Evolutionary conservation across 1,140 invertebrate species (phyloP).

Genomic region (Rhynchophorus ferrugineus): DNA sequence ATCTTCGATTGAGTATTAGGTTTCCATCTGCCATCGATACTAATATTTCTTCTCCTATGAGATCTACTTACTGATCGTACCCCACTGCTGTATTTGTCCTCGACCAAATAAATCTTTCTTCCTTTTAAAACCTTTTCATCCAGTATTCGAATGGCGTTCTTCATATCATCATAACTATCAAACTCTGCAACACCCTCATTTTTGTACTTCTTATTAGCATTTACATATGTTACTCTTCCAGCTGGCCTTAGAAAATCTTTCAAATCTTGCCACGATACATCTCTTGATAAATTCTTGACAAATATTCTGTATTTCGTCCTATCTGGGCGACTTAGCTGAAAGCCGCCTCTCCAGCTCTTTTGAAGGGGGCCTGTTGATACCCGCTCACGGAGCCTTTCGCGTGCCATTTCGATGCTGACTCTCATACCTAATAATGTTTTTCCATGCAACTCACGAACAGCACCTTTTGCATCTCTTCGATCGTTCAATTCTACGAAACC

Average conservation of each 20-base stretch:
- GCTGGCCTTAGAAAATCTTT: slow-evolving; percentile 98
- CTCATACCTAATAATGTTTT: slow-evolving; percentile 90
- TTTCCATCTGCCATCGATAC: slow-evolving; percentile 14
- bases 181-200: slow-evolving; percentile 93
- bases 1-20: slow-evolving; percentile 13
- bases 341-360: slow-evolving; percentile 27
- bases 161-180: slow-evolving; percentile 82
- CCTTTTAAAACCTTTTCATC: slow-evolving; percentile 51
- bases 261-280: slow-evolving; percentile 88
- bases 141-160: slow-evolving; percentile 88
- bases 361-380: slow-evolving; percentile 38
- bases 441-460: slow-evolving; percentile 95
- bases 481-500: slow-evolving; percentile 95
- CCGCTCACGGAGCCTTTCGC: slow-evolving; percentile 62
- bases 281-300: slow-evolving; percentile 95
- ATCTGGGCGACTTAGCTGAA: slow-evolving; percentile 86
- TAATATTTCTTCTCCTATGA: slow-evolving; percentile 3
- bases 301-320: slow-evolving; percentile 93
- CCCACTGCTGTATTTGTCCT: slow-evolving; percentile 25
- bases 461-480: slow-evolving; percentile 96
- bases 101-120: too few relatives aligned
- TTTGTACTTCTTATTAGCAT: slow-evolving; percentile 70
- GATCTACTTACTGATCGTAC: slow-evolving; percentile 5
- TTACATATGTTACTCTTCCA: slow-evolving; percentile 95
- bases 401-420: slow-evolving; percentile 79